These are phyloP conservation scores for Raja brachyura DNA, from an alignment of 2,113 vertebrate species.

Conservation along the genomic window DNA sequence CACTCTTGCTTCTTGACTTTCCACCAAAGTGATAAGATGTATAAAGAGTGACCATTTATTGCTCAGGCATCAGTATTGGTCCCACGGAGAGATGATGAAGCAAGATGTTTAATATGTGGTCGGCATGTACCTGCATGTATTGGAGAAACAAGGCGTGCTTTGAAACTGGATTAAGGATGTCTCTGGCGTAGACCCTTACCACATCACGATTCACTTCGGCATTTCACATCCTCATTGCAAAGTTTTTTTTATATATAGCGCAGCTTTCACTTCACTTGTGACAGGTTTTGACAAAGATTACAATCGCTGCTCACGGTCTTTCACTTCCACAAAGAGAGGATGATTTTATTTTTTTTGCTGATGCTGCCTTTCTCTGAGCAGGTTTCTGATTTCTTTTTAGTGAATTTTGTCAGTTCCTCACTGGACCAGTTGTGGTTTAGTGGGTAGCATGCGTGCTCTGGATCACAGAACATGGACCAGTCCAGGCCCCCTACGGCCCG, in stretches of 20 bases:
- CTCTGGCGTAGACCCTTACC: not conserved
- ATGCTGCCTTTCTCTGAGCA: not conserved
- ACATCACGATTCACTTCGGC: slow-evolving; percentile 13
- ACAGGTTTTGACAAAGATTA: not conserved
- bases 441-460: not conserved
- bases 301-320: not conserved
- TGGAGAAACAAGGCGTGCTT: not conserved
- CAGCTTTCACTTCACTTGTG: slow-evolving; percentile 16
- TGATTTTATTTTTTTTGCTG: not conserved
- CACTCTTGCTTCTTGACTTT: not conserved
- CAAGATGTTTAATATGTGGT: not conserved
- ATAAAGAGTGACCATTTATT: not conserved
- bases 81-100: not conserved
- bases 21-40: not conserved
- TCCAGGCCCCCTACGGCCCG: no score
- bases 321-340: not conserved
- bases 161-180: slow-evolving; percentile 26
- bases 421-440: not conserved
- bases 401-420: not conserved
- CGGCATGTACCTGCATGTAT: not conserved
- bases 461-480: not conserved
- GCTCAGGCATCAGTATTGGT: not conserved
- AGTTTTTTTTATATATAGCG: not conserved
- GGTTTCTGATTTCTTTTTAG: not conserved
- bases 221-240: slow-evolving; percentile 10